Base-by-base conservation (phyloP, 1,140 invertebrate species). In the Bicyclus anynana region DNA sequence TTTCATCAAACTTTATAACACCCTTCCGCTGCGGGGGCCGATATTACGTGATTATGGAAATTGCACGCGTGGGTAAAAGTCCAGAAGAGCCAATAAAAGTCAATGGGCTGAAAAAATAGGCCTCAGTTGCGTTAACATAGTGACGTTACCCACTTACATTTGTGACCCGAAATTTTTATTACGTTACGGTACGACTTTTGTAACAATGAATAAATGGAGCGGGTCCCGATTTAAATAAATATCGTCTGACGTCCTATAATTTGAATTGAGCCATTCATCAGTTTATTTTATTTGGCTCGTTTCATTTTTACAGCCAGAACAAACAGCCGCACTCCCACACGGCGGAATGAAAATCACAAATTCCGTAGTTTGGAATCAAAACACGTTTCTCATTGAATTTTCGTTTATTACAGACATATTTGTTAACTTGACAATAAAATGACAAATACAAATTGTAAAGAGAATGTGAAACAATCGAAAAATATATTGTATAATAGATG, bases 21-120 rank as follows among this genome's bases (percentile, higher is more conserved):
- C 5, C 37, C 37, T 17, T n/a, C 40, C 17, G 18, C 12, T 20
- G 40, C 16, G 2, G 18, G 40, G 10, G 13, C 38, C 20, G 35
- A 47, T 63, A 55, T 53, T 56, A 53, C 51, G 60, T 55, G 40
- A 42, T 63, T 55, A 62, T 62, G 61, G 55, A 60, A 69, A 66
- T 67, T 37, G 56, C 54, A 58, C 38, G 61, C 51, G 58, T 48
- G 65, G 50, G 57, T 52, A 56, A 58, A 59, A 58, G 56, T 62
- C 50, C 47, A 59, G 55, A 65, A 56, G 62, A 59, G 48, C 35
- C 61, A 56, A 68, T 71, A 71, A 71, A 71, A 71, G 59, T 71
- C 68, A 71, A 71, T 68, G 62, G 44, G 18, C 62, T 67, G 68
- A 63, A 64, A 64, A 59, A 59, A 69, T 64, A 53, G 58, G 54